Base-by-base conservation (phyloP, 2,888 invertebrate species). In the Plebejus argus region DNA sequence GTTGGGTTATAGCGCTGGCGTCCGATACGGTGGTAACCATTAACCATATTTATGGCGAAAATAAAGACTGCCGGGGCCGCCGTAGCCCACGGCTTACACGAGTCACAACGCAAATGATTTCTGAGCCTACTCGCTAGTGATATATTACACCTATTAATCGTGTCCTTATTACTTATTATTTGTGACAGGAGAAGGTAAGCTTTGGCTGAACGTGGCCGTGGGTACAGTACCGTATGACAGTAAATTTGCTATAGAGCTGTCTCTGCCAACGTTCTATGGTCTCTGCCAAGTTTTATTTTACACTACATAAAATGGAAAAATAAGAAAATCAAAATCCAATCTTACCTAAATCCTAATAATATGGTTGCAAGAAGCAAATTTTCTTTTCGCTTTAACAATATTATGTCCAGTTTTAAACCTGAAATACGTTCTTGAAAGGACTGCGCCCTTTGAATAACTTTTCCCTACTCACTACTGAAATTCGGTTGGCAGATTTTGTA, bases 1-100 rank as follows among this genome's bases (percentile, higher is more conserved):
- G 83, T 81, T 80, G 81, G 83, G 84, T 86, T 87, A 88, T 88
- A 53, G 18, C 18, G 18, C 82, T 84, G 83, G 85, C 83, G 80
- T 83, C 78, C 79, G 79, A 79, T 80, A 78, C 81, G 82, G 84
- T 86, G 83, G 84, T 83, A 82, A 85, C 83, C 82, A 84, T 84
- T 87, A 83, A 83, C 80, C 80, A 83, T 83, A 87, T 89, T 89
- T 89, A 90, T 86, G 81, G 79, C 80, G 79, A 77, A 79, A 80
- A 81, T 82, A 81, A 81, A 80, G 83, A 81, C 79, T 80, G 79
- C 49, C 56, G 49, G 74, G 35, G 53, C 78, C 53, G 45, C 45
- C 45, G 45, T 20, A 20, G 72, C 72, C 72, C 20, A 45, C 72
- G 39, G 23, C 74, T 74, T 18, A 33, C 66, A 66, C 28, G 23